phyloP scores from a whole-genome alignment of 2,113 vertebrate genomes.

The Chlamydotis undulata region DNA sequence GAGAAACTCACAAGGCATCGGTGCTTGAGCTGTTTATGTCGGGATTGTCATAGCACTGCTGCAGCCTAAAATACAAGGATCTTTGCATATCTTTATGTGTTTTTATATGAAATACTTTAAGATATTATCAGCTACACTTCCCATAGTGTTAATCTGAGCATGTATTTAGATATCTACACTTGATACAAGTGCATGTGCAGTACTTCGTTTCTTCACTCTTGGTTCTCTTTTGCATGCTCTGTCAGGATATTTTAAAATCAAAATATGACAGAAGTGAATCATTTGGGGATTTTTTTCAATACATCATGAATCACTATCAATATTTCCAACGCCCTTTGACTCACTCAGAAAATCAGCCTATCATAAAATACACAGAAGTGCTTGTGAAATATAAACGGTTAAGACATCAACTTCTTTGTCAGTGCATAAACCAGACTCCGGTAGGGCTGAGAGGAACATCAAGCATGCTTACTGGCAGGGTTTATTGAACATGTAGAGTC shows the following conservation, averaged over 20 bases:
- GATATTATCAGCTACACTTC: neutral
- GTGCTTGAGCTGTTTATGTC: neutral
- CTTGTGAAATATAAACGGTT: neutral
- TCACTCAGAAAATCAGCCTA: neutral
- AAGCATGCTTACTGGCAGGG: neutral
- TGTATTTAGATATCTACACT: slow-evolving; percentile 6
- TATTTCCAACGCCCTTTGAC: slow-evolving; percentile 37
- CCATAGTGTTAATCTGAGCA: neutral
- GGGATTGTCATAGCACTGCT: neutral
- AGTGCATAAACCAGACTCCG: neutral
- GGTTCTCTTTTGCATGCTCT: slow-evolving; percentile 10
- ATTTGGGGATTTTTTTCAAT: slow-evolving; percentile 35
- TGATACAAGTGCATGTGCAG: neutral
- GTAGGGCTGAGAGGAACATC: neutral
- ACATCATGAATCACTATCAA: neutral
- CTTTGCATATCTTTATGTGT: neutral
- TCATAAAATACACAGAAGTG: neutral
- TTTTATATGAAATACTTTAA: neutral
- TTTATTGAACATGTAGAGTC: neutral
- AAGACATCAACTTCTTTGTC: neutral
- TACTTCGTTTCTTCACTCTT: neutral
- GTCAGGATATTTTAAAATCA: slow-evolving; percentile 33
- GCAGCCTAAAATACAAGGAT: neutral
- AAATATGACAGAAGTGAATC: slow-evolving; percentile 36
- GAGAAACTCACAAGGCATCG: neutral